phyloP scores from a whole-genome alignment of 2,113 vertebrate genomes.

The Illadopsis cleaveri region DNA sequence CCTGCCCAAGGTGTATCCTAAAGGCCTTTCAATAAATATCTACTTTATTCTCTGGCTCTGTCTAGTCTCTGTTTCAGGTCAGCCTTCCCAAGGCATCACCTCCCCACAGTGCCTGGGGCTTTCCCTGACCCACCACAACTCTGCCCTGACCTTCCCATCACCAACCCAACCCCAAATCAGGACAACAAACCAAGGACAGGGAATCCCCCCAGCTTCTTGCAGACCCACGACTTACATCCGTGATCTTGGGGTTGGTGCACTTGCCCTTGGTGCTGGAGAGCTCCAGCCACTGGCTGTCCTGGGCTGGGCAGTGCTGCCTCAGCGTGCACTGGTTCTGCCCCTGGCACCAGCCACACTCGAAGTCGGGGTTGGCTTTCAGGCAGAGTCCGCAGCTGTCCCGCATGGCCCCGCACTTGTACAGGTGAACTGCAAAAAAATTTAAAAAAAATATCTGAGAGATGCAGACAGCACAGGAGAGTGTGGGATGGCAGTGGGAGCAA shows the following conservation, averaged over 20 bases:
- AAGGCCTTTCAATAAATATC: background rate
- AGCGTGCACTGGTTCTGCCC: constrained; percentile 89
- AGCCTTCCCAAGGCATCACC: background rate
- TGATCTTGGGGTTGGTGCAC: constrained; percentile 96
- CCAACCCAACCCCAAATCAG: background rate
- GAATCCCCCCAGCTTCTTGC: background rate
- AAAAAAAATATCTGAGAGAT: background rate
- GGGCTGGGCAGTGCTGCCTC: constrained; percentile 90
- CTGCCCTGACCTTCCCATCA: background rate
- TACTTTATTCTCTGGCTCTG: background rate
- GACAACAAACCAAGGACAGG: background rate
- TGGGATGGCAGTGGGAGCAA: too few relatives aligned
- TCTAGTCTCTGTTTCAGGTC: background rate
- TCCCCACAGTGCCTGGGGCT: background rate
- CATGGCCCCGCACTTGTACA: constrained; percentile 96
- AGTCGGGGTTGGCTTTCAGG: constrained; percentile 93
- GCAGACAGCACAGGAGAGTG: background rate
- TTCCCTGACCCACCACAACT: background rate
- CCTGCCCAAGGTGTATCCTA: background rate
- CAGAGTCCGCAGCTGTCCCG: constrained; percentile 94
- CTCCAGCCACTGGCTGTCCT: constrained; percentile 91
- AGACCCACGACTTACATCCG: constrained; percentile 80
- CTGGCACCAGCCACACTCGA: constrained; percentile 95
- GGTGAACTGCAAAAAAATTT: constrained; percentile 83
- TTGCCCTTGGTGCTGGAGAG: constrained; percentile 91